Evolutionary conservation across 2,113 vertebrate species (phyloP).

Genomic region (Takifugu bimaculatus): DNA sequence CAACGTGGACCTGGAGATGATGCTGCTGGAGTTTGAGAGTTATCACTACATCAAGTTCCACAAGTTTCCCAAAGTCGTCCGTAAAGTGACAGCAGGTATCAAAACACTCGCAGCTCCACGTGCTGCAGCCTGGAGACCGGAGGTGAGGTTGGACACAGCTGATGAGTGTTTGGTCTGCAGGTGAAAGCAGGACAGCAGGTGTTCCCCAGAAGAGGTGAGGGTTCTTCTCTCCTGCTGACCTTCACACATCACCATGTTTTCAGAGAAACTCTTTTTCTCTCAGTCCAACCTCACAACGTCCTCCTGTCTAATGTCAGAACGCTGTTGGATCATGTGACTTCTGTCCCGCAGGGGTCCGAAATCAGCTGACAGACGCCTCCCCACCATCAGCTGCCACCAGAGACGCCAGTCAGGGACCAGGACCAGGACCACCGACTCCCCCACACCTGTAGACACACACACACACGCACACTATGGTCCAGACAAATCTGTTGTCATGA

Average conservation of each 20-base stretch:
- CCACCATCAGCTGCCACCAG: constrained; percentile 71
- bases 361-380: constrained; percentile 74
- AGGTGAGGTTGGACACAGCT: too few relatives aligned
- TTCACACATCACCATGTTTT: too few relatives aligned
- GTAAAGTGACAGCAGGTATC: constrained; percentile 75
- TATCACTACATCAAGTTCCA: constrained; percentile 96
- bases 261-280: too few relatives aligned
- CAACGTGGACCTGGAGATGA: constrained; percentile 91
- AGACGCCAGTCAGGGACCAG: constrained; percentile 65
- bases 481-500: background rate
- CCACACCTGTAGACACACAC: constrained; percentile 5
- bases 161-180: too few relatives aligned
- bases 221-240: background rate
- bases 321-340: background rate
- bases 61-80: constrained; percentile 90
- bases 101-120: background rate
- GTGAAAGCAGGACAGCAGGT: background rate
- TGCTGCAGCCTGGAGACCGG: too few relatives aligned
- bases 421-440: constrained; percentile 50
- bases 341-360: constrained; percentile 61
- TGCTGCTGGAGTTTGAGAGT: constrained; percentile 95
- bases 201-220: background rate
- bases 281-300: too few relatives aligned
- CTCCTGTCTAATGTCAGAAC: too few relatives aligned
- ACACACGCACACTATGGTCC: background rate